Evolutionary conservation across 2,113 vertebrate species (phyloP).

Genomic region (Ibidorhyncha struthersii): DNA sequence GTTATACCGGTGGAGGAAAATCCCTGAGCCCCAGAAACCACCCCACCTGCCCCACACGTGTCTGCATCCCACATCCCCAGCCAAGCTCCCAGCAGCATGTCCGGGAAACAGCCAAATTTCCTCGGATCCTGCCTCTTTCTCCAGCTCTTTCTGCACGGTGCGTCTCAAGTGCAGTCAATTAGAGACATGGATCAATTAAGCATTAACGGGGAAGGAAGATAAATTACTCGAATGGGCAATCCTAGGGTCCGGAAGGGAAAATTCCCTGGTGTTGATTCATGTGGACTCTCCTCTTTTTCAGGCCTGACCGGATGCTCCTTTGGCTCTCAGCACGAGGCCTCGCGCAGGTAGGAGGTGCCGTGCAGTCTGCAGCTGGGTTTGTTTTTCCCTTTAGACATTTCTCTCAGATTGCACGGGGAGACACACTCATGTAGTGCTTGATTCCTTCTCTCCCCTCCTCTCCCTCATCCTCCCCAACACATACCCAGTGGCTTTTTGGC

Average conservation of each 20-base stretch:
- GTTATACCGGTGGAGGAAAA: background rate
- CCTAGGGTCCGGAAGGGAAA: background rate
- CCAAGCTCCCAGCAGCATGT: rapidly evolving
- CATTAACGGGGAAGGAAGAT: background rate
- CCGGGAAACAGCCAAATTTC: background rate
- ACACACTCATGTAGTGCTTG: rapidly evolving
- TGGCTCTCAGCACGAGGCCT: background rate
- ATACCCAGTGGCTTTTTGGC: background rate
- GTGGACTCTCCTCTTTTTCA: background rate
- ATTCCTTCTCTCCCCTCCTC: background rate
- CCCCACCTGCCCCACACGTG: rapidly evolving
- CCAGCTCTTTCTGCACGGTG: rapidly evolving
- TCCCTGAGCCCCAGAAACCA: rapidly evolving
- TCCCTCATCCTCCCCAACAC: background rate
- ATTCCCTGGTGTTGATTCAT: background rate
- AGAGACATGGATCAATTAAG: background rate
- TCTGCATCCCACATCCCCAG: no score
- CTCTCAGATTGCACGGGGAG: rapidly evolving
- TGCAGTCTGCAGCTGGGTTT: background rate
- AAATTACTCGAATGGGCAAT: background rate
- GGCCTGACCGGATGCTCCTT: background rate
- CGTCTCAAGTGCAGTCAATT: background rate
- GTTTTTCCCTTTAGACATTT: background rate
- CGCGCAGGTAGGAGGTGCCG: rapidly evolving
- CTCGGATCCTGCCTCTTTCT: background rate